Conservation (phyloP, 1,140 invertebrate genomes). For the Pseudoatta argentina region DNA sequence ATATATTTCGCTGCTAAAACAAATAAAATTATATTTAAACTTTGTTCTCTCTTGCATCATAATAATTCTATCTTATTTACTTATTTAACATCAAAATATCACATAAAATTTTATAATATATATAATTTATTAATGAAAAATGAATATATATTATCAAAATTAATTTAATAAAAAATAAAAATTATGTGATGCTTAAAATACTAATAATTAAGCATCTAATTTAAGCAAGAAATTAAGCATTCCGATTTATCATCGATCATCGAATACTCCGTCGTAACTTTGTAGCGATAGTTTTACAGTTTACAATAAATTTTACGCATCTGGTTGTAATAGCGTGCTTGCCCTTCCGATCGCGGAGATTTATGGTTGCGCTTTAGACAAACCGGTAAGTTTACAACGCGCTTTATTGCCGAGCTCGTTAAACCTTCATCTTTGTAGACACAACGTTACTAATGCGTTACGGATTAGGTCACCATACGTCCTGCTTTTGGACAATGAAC, state of each 20-base stretch:
- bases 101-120: background rate
- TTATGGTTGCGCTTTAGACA: conserved; percentile 59
- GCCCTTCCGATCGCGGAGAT: conserved; percentile 56
- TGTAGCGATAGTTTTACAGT: conserved; percentile 59
- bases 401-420: conserved; percentile 67
- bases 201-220: background rate
- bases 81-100: background rate
- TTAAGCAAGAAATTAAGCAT: background rate
- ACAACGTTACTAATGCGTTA: conserved; percentile 43
- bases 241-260: background rate
- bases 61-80: background rate
- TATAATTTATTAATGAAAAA: background rate
- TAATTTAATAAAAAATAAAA: background rate
- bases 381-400: conserved; percentile 61
- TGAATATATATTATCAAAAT: background rate
- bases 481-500: background rate
- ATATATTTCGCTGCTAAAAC: background rate
- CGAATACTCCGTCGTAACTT: conserved; percentile 39
- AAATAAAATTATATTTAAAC: conserved; percentile 9
- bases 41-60: background rate
- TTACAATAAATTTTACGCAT: conserved; percentile 70
- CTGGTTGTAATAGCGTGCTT: conserved; percentile 66
- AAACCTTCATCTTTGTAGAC: conserved; percentile 45
- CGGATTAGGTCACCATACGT: conserved; percentile 32
- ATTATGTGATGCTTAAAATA: background rate